Evolutionary conservation across 2,797 vertebrate species (phyloP).

Genomic region (Peromyscus eremicus): DNA sequence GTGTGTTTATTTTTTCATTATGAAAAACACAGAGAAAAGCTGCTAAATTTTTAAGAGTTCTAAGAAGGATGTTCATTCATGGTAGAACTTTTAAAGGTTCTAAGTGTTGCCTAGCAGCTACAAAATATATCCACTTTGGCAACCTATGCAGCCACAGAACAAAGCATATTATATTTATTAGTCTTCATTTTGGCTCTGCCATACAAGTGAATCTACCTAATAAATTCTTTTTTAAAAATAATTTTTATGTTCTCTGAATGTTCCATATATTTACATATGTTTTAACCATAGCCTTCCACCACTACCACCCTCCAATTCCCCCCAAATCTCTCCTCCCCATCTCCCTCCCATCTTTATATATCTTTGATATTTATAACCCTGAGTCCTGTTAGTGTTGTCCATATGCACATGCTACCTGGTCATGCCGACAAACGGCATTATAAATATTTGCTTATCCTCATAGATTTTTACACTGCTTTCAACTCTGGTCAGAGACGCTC

Average conservation of each 20-base stretch:
- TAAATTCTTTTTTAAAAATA: neutral
- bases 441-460: neutral
- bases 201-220: neutral
- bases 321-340: neutral
- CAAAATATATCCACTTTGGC: neutral
- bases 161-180: neutral
- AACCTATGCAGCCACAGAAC: neutral
- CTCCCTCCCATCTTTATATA: neutral
- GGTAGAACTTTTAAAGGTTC: constrained; percentile 10
- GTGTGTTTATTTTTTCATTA: constrained; percentile 42
- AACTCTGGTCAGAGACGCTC: neutral
- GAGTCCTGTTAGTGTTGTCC: neutral
- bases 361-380: neutral
- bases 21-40: neutral
- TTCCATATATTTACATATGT: neutral
- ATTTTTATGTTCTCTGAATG: neutral
- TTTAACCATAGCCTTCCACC: neutral
- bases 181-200: neutral
- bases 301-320: neutral
- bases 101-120: neutral
- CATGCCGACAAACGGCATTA: neutral
- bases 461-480: neutral
- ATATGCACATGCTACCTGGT: neutral
- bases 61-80: neutral
- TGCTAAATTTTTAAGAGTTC: constrained; percentile 8